A percentile compares a stretch with the other conserved stretches of the same genome.
phyloP scores from a whole-genome alignment of 2,888 invertebrate genomes.

The Drosophila demipolita region DNA sequence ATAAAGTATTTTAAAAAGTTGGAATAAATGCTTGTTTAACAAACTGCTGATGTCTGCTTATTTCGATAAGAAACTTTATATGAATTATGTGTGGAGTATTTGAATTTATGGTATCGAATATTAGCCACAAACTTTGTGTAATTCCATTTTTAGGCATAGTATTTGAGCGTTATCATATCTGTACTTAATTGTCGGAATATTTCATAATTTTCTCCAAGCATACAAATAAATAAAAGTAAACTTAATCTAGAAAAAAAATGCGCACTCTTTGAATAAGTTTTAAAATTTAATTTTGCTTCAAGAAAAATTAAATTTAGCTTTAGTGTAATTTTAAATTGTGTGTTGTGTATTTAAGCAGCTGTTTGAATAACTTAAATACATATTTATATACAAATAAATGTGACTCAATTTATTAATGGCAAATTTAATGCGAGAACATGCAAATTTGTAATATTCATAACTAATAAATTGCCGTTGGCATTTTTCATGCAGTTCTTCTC shows the following conservation, averaged over 20 bases:
- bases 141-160: neutral
- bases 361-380: conserved; percentile 25
- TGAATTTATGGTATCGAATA: neutral
- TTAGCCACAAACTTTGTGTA: neutral
- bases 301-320: neutral
- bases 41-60: neutral
- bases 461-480: conserved; percentile 49
- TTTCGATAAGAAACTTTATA: neutral
- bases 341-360: neutral
- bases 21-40: neutral
- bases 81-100: neutral
- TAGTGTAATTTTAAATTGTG: neutral
- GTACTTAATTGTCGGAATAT: neutral
- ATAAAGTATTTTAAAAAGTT: conserved; percentile 15
- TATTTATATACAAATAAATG: conserved; percentile 61
- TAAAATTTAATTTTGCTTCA: neutral
- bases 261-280: neutral
- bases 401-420: conserved; percentile 26
- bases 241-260: neutral
- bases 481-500: conserved; percentile 52
- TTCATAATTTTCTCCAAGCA: neutral
- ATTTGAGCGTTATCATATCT: too few species aligned
- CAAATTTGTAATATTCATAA: conserved; percentile 30
- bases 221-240: neutral
- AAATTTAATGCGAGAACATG: conserved; percentile 19